phyloP scores from a whole-genome alignment of 2,797 vertebrate species.

The Dendrocincla tyrannina region DNA sequence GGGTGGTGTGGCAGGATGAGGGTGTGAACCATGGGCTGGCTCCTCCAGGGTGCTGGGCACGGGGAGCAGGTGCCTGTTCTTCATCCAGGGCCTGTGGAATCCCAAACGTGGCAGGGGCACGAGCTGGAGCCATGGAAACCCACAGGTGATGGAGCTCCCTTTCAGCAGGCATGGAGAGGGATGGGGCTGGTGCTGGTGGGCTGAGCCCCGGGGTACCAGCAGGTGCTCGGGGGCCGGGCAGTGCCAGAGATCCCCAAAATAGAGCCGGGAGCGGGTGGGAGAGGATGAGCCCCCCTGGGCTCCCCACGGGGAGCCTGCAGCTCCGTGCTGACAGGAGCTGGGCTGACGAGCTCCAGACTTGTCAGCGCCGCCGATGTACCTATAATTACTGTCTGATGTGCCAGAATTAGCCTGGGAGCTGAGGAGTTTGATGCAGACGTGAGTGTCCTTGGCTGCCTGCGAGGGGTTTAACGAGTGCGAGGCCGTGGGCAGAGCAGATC shows the following conservation, averaged over 20 bases:
- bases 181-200: accelerated
- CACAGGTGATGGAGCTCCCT: neutral
- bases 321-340: constrained; percentile 62
- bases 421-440: constrained; percentile 43
- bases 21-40: neutral
- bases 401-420: constrained; percentile 70
- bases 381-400: constrained; percentile 77
- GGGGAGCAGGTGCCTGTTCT: accelerated
- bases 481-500: neutral
- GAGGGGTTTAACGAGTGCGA: neutral
- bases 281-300: neutral
- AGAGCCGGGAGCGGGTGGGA: neutral
- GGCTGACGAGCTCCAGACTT: constrained; percentile 53
- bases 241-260: neutral
- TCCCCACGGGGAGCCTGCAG: neutral
- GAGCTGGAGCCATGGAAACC: neutral
- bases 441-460: constrained; percentile 35
- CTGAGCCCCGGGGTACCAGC: accelerated
- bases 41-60: too few species aligned
- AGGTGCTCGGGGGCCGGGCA: neutral
- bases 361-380: constrained; percentile 68
- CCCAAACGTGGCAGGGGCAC: neutral
- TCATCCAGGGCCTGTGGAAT: neutral
- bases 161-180: accelerated
- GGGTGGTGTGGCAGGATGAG: neutral